A percentile compares a stretch with the other conserved stretches of the same genome.
Conservation (phyloP, 2,888 invertebrate species). For the Incurvaria masculella region DNA sequence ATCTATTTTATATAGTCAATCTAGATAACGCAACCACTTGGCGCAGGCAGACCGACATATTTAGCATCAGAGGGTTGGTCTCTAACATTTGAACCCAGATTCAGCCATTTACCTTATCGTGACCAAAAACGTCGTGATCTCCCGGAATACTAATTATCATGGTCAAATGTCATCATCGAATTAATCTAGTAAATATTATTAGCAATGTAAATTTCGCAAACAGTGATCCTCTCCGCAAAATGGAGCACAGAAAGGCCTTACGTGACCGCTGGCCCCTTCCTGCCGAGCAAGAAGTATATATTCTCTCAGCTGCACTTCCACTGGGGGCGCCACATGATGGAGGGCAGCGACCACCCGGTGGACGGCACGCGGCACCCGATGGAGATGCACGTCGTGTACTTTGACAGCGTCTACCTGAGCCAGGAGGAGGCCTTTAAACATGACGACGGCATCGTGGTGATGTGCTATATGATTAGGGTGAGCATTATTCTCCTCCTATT, state of each 20-base stretch:
- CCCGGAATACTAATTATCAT: too few relatives aligned
- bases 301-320: slow-evolving; percentile 68
- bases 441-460: slow-evolving; percentile 55
- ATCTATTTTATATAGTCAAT: too few relatives aligned
- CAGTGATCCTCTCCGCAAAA: slow-evolving; percentile 61
- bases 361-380: slow-evolving; percentile 52
- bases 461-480: slow-evolving; percentile 61
- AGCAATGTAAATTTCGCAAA: too few relatives aligned
- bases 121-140: too few relatives aligned
- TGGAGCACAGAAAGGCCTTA: slow-evolving; percentile 61
- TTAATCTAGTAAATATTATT: too few relatives aligned
- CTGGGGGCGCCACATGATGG: slow-evolving; percentile 60
- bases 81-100: too few relatives aligned
- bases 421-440: slow-evolving; percentile 60
- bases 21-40: too few relatives aligned
- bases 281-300: slow-evolving; percentile 49
- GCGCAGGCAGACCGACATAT: too few relatives aligned
- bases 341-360: slow-evolving; percentile 64
- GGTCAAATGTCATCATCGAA: too few relatives aligned
- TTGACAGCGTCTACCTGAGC: slow-evolving; percentile 39
- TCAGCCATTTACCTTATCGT: too few relatives aligned
- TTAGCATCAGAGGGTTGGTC: too few relatives aligned
- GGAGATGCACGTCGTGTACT: slow-evolving; percentile 59
- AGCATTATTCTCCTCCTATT: too few relatives aligned
- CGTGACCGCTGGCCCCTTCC: slow-evolving; percentile 57